Percentiles rank a stretch among this genome's conserved stretches.
phyloP scores from a whole-genome alignment of 2,113 vertebrate genomes.

The Hystrix brachyura region DNA sequence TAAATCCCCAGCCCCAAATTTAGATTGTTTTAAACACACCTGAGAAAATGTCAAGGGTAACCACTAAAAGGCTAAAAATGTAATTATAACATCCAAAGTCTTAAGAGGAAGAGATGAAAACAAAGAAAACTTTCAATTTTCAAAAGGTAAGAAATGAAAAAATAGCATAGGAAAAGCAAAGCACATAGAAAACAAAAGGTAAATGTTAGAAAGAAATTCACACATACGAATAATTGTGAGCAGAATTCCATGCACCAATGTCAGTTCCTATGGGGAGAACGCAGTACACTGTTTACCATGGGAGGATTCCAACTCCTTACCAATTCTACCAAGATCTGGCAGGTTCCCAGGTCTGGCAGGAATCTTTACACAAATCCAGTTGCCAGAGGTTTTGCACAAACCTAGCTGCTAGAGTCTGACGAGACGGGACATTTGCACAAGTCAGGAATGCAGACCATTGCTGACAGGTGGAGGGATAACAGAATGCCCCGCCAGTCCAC shows the following conservation, averaged over 20 bases:
- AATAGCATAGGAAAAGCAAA: background rate
- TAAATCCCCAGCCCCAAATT: background rate
- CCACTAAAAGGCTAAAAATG: background rate
- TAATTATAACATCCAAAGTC: background rate
- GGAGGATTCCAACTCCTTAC: background rate
- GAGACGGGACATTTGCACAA: background rate
- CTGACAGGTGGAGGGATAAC: background rate
- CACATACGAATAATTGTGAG: background rate
- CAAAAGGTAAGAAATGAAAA: slow-evolving; percentile 1
- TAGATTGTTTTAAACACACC: background rate
- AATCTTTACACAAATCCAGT: background rate
- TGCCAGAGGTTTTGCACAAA: background rate
- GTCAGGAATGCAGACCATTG: too few species aligned
- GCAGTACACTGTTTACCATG: background rate
- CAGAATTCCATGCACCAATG: background rate
- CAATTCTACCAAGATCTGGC: background rate
- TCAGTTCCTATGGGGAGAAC: background rate
- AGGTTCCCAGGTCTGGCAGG: background rate
- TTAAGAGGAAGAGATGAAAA: background rate
- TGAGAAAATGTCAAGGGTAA: background rate
- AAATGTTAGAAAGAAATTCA: background rate
- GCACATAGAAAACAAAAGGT: background rate
- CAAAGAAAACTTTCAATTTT: background rate
- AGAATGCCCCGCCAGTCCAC: background rate
- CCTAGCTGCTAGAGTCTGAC: background rate